phyloP scores from a whole-genome alignment of 1,140 invertebrate species.

The Pseudomyrmex cubaensis region DNA sequence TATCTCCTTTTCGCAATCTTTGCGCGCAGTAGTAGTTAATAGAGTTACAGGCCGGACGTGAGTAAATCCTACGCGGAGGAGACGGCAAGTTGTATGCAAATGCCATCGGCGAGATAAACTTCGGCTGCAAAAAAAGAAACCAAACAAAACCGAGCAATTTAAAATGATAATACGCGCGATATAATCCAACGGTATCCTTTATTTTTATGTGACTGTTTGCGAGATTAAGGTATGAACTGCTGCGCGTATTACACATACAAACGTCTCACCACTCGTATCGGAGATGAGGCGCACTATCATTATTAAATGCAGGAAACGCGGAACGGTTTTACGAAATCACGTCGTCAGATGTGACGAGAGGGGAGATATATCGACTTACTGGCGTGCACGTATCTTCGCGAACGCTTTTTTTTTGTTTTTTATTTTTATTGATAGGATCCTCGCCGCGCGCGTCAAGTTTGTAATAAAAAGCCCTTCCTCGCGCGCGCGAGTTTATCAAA shows the following conservation, averaged over 20 bases:
- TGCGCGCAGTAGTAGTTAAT: slow-evolving; percentile 14
- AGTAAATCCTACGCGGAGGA: neutral
- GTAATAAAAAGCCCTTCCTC: neutral
- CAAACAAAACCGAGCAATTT: neutral
- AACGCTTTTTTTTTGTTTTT: neutral
- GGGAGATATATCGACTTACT: slow-evolving; percentile 20
- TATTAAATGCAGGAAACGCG: slow-evolving; percentile 44
- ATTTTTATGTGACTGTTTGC: slow-evolving; percentile 11
- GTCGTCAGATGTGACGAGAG: neutral
- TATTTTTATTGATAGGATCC: neutral
- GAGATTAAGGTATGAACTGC: slow-evolving; percentile 34
- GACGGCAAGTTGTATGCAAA: neutral
- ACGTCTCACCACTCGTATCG: neutral
- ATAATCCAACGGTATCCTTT: slow-evolving; percentile 27
- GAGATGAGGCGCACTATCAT: neutral
- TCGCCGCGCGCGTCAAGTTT: neutral
- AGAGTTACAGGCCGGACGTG: neutral
- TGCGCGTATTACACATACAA: slow-evolving; percentile 20
- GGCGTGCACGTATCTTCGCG: neutral
- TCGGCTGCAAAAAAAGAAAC: neutral
- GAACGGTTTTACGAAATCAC: slow-evolving; percentile 7
- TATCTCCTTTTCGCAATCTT: too few species aligned
- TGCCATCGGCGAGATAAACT: slow-evolving; percentile 9
- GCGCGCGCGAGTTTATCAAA: too few species aligned
- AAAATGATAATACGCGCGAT: slow-evolving; percentile 14